Evolutionary conservation across 1,140 invertebrate species (phyloP).

Genomic region (Habropoda laboriosa): DNA sequence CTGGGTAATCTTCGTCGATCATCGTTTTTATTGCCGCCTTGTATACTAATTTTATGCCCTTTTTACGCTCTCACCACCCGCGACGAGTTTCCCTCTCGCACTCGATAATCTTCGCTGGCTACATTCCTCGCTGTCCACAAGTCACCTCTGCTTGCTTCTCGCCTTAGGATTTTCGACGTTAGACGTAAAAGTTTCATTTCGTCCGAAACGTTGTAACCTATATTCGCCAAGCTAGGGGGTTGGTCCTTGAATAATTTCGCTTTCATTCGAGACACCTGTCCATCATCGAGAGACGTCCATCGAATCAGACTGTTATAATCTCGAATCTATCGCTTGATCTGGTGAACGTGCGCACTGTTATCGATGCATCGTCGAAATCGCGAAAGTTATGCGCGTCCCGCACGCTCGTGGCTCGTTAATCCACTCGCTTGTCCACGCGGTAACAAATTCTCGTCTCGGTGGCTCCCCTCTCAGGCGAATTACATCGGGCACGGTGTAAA

Average conservation of each 20-base stretch:
- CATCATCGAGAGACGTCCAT: background rate
- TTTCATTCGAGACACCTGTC: too few species aligned
- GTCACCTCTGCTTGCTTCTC: background rate
- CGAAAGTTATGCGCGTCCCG: conserved; percentile 2
- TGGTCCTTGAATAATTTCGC: too few species aligned
- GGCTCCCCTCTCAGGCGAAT: background rate
- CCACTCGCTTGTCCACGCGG: conserved; percentile 1
- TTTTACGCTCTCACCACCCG: conserved; percentile 11
- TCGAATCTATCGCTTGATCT: background rate
- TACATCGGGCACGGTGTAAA: conserved; percentile 1
- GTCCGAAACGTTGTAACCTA: too few species aligned
- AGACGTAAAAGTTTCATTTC: too few species aligned
- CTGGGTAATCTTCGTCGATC: conserved; percentile 62
- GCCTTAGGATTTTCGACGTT: too few species aligned
- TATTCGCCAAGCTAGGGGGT: too few species aligned
- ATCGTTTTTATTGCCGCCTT: conserved; percentile 63
- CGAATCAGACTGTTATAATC: conserved; percentile 2
- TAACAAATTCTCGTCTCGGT: background rate
- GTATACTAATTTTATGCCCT: conserved; percentile 64
- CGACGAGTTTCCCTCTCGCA: background rate
- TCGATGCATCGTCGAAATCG: conserved; percentile 22
- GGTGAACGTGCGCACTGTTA: conserved; percentile 3
- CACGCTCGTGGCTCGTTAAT: conserved; percentile 35
- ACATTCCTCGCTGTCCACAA: background rate
- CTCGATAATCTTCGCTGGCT: background rate